Conservation (phyloP, 1,140 invertebrate genomes). For the Dinothrombium tinctorium region DNA sequence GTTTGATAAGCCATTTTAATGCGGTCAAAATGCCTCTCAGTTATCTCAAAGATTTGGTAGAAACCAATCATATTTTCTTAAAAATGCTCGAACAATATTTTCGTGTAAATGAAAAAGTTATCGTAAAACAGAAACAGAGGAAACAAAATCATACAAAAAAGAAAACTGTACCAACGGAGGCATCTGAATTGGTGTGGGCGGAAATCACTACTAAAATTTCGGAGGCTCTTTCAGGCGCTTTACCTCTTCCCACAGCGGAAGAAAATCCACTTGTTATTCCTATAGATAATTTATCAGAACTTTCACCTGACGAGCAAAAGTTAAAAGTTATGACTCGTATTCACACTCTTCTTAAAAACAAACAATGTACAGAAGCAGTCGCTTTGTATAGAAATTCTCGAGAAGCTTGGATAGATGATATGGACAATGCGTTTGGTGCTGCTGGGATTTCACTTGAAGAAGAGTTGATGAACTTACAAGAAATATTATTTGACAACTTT, state of each 20-base stretch:
- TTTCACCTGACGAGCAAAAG: conserved; percentile 63
- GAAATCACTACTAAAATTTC: conserved; percentile 40
- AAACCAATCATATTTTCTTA: conserved; percentile 70
- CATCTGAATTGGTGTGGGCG: conserved; percentile 42
- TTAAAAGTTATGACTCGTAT: conserved; percentile 62
- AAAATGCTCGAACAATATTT: conserved; percentile 68
- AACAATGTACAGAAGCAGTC: conserved; percentile 44
- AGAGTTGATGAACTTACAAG: conserved; percentile 46
- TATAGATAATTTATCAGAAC: conserved; percentile 62
- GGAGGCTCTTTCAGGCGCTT: conserved; percentile 32
- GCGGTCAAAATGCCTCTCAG: conserved; percentile 58
- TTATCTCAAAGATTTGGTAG: conserved; percentile 62
- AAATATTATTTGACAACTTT: too few species aligned
- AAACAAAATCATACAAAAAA: conserved; percentile 16
- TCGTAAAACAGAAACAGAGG: conserved; percentile 41
- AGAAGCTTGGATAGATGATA: conserved; percentile 5
- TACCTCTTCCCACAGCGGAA: conserved; percentile 25
- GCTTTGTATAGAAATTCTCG: conserved; percentile 42
- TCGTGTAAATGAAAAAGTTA: conserved; percentile 32
- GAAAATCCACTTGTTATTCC: conserved; percentile 33
- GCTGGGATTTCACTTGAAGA: conserved; percentile 39
- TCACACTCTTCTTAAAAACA: conserved; percentile 42
- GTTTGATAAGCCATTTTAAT: conserved; percentile 52
- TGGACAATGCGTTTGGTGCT: conserved; percentile 39
- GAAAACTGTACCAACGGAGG: conserved; percentile 3